phyloP scores from a whole-genome alignment of 2,888 invertebrate genomes.

The Cremastobaeus sp. region DNA sequence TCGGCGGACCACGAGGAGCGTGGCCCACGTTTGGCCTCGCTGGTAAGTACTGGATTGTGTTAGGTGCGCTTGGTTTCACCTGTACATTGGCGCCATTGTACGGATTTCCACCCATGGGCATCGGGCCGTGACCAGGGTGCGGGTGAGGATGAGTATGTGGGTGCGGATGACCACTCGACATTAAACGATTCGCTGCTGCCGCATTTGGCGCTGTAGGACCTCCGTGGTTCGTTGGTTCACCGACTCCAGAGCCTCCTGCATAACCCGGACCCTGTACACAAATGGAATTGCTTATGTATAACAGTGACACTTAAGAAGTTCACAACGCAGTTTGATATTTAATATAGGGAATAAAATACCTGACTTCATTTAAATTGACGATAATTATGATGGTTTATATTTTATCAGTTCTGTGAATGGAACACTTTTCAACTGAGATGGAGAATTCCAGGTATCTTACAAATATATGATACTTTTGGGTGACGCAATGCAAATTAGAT shows the following conservation, averaged over 20 bases:
- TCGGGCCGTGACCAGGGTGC: conserved; percentile 59
- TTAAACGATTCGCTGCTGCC: conserved; percentile 64
- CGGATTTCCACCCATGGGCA: conserved; percentile 78
- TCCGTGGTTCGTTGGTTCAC: conserved; percentile 81
- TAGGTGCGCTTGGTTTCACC: conserved; percentile 97
- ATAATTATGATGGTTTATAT: too few relatives aligned
- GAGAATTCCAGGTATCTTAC: too few relatives aligned
- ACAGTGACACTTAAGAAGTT: too few relatives aligned
- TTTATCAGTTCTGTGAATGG: too few relatives aligned
- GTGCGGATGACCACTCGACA: conserved; percentile 66
- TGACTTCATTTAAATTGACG: too few relatives aligned
- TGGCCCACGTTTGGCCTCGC: conserved; percentile 92
- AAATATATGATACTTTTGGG: too few relatives aligned
- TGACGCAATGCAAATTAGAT: too few relatives aligned
- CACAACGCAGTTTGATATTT: too few relatives aligned
- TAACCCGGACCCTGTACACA: conserved; percentile 79
- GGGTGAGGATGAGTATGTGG: conserved; percentile 61
- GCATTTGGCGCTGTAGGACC: conserved; percentile 81
- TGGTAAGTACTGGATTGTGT: conserved; percentile 98
- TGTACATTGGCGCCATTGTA: conserved; percentile 91
- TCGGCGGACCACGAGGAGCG: conserved; percentile 89
- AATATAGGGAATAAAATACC: too few relatives aligned
- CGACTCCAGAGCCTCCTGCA: conserved; percentile 80
- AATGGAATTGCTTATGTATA: background rate
- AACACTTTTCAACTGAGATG: too few relatives aligned